phyloP scores from a whole-genome alignment of 2,113 vertebrate genomes.

The Lota lota region DNA sequence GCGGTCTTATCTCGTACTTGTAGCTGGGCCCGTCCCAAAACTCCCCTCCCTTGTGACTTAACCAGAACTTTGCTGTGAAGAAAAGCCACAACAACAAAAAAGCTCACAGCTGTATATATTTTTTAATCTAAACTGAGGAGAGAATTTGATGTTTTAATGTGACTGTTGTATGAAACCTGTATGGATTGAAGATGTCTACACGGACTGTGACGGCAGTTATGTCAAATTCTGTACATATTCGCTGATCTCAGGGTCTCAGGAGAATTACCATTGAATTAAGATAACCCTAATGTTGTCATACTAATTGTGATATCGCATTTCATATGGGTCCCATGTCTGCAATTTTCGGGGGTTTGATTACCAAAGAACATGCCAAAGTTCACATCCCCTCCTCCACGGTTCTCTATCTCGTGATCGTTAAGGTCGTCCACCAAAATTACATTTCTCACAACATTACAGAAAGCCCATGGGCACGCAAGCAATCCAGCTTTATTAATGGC shows the following conservation, averaged over 20 bases:
- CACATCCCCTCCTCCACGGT: constrained; percentile 28
- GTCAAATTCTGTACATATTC: constrained; percentile 38
- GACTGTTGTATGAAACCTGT: constrained; percentile 47
- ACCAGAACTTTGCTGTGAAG: constrained; percentile 25
- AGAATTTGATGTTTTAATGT: constrained; percentile 23
- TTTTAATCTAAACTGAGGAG: too few relatives aligned
- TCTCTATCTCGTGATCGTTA: constrained; percentile 14
- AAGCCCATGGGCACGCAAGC: constrained; percentile 4
- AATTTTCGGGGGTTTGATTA: constrained; percentile 11
- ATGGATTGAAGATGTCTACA: constrained; percentile 39
- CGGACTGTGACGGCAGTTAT: constrained; percentile 36
- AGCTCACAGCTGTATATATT: too few relatives aligned
- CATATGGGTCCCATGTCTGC: constrained; percentile 31
- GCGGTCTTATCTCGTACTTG: constrained; percentile 15
- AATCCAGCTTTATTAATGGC: background rate
- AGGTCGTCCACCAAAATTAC: constrained; percentile 13
- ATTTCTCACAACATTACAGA: constrained; percentile 1
- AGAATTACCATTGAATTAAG: constrained; percentile 24
- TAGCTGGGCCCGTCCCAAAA: constrained; percentile 17
- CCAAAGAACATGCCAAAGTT: constrained; percentile 56
- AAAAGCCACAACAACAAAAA: constrained; percentile 18
- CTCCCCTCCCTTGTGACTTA: constrained; percentile 24
- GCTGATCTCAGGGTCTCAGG: constrained; percentile 74
- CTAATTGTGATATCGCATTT: constrained; percentile 15
- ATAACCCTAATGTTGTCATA: constrained; percentile 27